Evolutionary conservation across 2,797 vertebrate genomes (phyloP), one percentile per base, ranked within the genome.

Genomic region (Peromyscus aztecus): DNA sequence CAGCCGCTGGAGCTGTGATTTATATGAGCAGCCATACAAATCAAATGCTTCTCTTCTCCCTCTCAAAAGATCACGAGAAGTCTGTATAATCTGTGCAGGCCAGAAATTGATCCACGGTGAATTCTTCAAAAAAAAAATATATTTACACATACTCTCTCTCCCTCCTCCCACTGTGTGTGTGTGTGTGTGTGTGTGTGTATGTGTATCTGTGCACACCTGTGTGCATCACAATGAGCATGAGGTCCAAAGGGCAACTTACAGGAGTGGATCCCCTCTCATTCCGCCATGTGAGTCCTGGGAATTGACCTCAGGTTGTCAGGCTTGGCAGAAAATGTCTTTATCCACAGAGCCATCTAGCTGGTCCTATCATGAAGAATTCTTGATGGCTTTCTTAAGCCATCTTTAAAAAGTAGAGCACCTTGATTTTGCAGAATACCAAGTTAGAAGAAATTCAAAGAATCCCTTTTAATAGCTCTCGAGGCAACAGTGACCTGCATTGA

Each of bases 301-400:
- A 67, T 7, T 73, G 85, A 73, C 34, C 8, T 40, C 24, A 57
- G 52, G 52, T 40, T 40, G 67, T 57, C n/a, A 73, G 85, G 16
- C 85, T 57, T 65, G 49, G 49, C n/a, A 88, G 67, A 57, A 19
- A 88, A 73, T 73, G 49, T 88, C 49, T 73, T 88, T 40, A 73
- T 21, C 31, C 24, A 31, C 13, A 40, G 24, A 57, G 85, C n/a
- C 16, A 34, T 65, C 37, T 59, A 31, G 52, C 69, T 89, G 9
- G 19, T 23, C 67, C 27, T 37, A 40, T 57, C 37, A 40, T 0
- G 10, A 69, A 49, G 80, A 90, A 94, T 82, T 91, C 73, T 6
- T 76, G 63, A 77, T 52, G 85, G 75, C 95, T 95, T 88, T 86
- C 87, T 85, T 86, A 95, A 94, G 63, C n/a, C 21, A 31, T 52